Evolutionary conservation across 2,797 vertebrate genomes (phyloP), one percentile per base, ranked within the genome.

Genomic region (Hippoglossus hippoglossus): DNA sequence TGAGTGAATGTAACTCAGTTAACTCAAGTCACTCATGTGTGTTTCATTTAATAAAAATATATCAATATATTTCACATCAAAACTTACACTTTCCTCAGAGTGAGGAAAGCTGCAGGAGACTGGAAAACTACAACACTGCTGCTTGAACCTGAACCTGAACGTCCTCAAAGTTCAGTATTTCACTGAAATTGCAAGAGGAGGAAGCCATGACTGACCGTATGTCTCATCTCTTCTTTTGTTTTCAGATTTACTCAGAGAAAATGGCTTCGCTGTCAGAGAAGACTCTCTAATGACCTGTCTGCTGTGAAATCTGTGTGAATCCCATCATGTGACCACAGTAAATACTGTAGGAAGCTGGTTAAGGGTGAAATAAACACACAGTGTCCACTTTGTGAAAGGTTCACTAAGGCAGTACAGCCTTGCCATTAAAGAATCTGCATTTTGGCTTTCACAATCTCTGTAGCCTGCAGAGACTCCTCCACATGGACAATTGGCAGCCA

Each of bases 241-340:
- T 78, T 61, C 39, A 65, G 19, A 49, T 55, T 57, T 44, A 78
- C 19, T 51, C 13, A 9, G 51, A 54, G 41, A 63, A 71, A 73
- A 53, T 49, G 28, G 22, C 58, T 65, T 34, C 50, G 18, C 24
- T 75, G 7, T 65, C 21, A 34, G 34, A 67, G 24, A 25, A 57
- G 66, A 75, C 6, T 49, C 19, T 67, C 16, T 12, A 26, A 52
- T 28, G 57, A 55, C 15, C 12, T 13, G 50, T 71, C 41, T 46
- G 53, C 66, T 69, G 52, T 54, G 44, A 67, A 67, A 60, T 66
- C 46, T 63, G 50, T 56, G 34, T 39, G 39, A 60, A 19, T n/a
- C 34, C 39, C 51, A 34, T 71, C 41, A 67, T 63, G 57, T 31
- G 44, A 62, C 39, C 69, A 63, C 4, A 44, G 49, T 12, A 7